Percentiles rank a stretch among this genome's conserved stretches.
phyloP scores from a whole-genome alignment of 2,888 invertebrate genomes.

The Apantesis nais region DNA sequence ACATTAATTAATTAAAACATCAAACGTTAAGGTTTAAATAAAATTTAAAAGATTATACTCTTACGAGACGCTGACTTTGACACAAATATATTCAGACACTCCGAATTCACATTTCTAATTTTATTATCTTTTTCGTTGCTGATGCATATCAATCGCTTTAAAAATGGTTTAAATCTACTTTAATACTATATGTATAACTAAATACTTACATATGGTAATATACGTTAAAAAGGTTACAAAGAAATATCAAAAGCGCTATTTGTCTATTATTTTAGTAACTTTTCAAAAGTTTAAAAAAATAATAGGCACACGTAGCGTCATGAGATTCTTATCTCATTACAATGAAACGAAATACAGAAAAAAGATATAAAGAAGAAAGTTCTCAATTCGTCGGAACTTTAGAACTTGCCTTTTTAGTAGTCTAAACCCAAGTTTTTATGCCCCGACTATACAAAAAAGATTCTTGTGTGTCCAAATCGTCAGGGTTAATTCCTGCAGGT shows the following conservation, averaged over 20 bases:
- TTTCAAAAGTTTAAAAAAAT: neutral
- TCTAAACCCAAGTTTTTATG: no score
- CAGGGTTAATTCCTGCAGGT: no score
- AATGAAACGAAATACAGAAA: neutral
- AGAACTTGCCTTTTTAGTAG: neutral
- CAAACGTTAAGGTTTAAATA: neutral
- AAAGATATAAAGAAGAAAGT: neutral
- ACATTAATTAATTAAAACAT: neutral
- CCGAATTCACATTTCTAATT: neutral
- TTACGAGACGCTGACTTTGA: neutral
- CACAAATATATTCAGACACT: neutral
- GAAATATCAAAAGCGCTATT: no score
- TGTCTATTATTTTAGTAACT: no score
- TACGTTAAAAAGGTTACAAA: no score
- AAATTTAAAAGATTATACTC: neutral
- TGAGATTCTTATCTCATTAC: neutral
- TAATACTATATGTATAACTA: no score
- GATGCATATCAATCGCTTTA: no score
- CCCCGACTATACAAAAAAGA: neutral
- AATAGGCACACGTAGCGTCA: neutral
- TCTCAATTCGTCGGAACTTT: neutral
- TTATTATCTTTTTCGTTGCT: neutral
- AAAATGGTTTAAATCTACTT: no score
- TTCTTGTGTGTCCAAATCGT: neutral
- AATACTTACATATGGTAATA: no score